phyloP scores from a whole-genome alignment of 2,113 vertebrate genomes.

The Gavialis gangeticus region DNA sequence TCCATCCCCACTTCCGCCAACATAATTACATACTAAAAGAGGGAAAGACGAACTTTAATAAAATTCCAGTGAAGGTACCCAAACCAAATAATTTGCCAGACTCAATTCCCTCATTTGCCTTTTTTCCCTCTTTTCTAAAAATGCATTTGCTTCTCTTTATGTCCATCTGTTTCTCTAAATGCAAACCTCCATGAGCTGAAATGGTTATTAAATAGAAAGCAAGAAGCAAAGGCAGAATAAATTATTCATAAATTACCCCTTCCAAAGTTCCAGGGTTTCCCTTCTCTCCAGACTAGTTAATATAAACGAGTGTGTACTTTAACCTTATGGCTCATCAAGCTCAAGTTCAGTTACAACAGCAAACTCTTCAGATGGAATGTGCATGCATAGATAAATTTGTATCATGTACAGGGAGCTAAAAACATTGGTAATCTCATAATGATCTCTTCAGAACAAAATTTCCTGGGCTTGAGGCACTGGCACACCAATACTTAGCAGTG shows the following conservation, averaged over 20 bases:
- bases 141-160: neutral
- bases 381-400: neutral
- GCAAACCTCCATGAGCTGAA: slow-evolving; percentile 13
- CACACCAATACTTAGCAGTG: rapidly evolving
- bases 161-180: neutral
- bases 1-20: neutral
- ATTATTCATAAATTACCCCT: slow-evolving; percentile 67
- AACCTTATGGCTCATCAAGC: neutral
- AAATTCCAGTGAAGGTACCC: neutral
- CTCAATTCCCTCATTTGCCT: neutral
- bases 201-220: slow-evolving; percentile 61
- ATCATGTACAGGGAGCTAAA: neutral
- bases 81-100: neutral
- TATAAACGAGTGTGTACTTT: neutral
- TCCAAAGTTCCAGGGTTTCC: slow-evolving; percentile 56
- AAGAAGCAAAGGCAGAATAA: slow-evolving; percentile 54
- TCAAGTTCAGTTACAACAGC: neutral
- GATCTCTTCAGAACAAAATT: neutral
- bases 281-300: slow-evolving; percentile 40
- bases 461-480: neutral
- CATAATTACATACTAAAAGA: neutral
- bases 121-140: neutral
- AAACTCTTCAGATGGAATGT: neutral
- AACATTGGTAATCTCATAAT: neutral
- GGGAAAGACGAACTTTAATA: neutral